A percentile compares a stretch with the other conserved stretches of the same genome.
Conservation (phyloP, 2,797 vertebrate species). For the Hippoglossus hippoglossus region DNA sequence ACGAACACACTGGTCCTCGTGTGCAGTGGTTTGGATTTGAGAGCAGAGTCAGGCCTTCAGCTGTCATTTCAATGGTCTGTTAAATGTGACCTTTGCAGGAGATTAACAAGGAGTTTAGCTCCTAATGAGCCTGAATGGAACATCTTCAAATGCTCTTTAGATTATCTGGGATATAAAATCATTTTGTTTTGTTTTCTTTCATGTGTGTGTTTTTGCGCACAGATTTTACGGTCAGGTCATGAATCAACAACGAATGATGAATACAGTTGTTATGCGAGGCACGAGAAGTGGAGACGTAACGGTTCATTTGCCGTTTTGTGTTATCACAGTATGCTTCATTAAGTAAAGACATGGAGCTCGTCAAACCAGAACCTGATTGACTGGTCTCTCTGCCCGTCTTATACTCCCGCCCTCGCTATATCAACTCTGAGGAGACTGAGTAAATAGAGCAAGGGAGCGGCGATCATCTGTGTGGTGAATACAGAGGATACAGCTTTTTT, state of each 20-base stretch:
- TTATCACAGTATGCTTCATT: constrained; percentile 58
- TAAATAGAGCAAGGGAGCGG: constrained; percentile 19
- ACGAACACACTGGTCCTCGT: constrained; percentile 4
- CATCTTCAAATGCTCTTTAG: constrained; percentile 30
- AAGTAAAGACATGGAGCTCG: constrained; percentile 68
- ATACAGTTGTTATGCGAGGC: constrained; percentile 21
- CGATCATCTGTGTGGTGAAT: constrained; percentile 33
- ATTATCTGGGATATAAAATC: constrained; percentile 8
- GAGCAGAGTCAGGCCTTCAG: not conserved
- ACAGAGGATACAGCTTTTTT: constrained; percentile 10
- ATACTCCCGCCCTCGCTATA: not conserved
- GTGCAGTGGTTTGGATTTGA: not conserved
- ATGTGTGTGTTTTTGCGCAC: constrained; percentile 10
- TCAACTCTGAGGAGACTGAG: constrained; percentile 2
- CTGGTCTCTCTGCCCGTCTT: constrained; percentile 45
- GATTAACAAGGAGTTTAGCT: constrained; percentile 43
- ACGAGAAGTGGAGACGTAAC: constrained; percentile 32
- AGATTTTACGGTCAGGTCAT: constrained; percentile 10
- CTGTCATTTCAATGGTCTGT: constrained; percentile 23
- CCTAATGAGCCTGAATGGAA: constrained; percentile 47
- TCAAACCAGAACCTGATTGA: constrained; percentile 68
- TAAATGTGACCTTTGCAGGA: constrained; percentile 59
- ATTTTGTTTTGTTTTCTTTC: not conserved
- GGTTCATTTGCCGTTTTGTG: constrained; percentile 65
- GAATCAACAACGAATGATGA: constrained; percentile 17